A percentile compares a stretch with the other conserved stretches of the same genome.
Conservation (phyloP, 2,113 vertebrate genomes). For the Nothobranchius furzeri region DNA sequence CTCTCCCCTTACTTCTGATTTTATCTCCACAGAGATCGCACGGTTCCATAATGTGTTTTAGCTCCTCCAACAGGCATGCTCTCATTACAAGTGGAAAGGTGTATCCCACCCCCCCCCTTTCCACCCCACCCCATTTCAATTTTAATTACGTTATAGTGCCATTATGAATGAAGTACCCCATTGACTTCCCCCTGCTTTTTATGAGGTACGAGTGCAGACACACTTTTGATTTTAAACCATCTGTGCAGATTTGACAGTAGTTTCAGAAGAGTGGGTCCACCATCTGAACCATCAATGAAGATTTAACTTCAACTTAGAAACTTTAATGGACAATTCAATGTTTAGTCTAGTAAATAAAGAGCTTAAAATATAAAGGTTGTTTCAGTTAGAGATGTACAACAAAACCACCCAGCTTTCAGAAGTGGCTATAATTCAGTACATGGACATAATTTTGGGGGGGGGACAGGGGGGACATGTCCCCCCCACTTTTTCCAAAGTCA, state of each 20-base stretch:
- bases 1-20: constrained; percentile 44
- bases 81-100: constrained; percentile 83
- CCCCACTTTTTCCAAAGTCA: too few species aligned
- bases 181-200: constrained; percentile 74
- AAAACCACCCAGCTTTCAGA: too few species aligned
- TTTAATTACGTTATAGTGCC: constrained; percentile 79
- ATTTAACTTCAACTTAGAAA: too few species aligned
- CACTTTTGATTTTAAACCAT: constrained; percentile 65
- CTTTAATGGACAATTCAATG: too few species aligned
- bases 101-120: constrained; percentile 49
- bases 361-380: too few species aligned
- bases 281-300: too few species aligned
- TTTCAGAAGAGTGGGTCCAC: not conserved
- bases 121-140: constrained; percentile 50
- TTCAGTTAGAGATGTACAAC: too few species aligned
- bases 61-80: constrained; percentile 71
- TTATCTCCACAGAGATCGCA: constrained; percentile 90
- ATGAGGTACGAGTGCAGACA: constrained; percentile 66
- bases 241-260: constrained; percentile 48
- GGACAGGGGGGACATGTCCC: too few species aligned
- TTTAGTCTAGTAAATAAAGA: too few species aligned
- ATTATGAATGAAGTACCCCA: constrained; percentile 74
- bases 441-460: too few species aligned
- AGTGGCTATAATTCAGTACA: too few species aligned
- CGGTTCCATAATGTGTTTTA: constrained; percentile 79